These are phyloP conservation scores for Synaphobranchus kaupii DNA, from an alignment of 2,797 vertebrate genomes.

Conservation along the genomic window DNA sequence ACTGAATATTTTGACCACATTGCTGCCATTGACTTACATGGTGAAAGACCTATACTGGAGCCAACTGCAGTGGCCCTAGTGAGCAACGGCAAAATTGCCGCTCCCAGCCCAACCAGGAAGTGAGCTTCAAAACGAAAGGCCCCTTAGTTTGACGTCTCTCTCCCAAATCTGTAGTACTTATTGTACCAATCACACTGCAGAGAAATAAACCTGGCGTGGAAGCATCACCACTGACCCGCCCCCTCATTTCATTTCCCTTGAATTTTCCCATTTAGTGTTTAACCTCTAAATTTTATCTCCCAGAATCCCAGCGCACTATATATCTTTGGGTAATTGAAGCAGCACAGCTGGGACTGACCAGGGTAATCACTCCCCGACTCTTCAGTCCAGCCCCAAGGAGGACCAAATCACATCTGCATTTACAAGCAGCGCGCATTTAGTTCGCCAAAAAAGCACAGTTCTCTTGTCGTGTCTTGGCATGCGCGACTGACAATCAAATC, in stretches of 20 bases:
- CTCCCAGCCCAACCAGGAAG: no score
- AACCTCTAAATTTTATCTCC: constrained; percentile 66
- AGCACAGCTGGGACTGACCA: constrained; percentile 71
- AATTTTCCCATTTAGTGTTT: constrained; percentile 48
- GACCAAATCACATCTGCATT: constrained; percentile 78
- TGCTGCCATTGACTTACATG: no score
- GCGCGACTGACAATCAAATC: constrained; percentile 66
- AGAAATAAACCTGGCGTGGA: neutral
- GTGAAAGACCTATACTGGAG: no score
- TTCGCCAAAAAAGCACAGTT: constrained; percentile 77
- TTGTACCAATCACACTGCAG: neutral
- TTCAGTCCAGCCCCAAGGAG: constrained; percentile 63
- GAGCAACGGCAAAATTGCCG: no score
- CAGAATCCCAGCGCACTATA: constrained; percentile 48
- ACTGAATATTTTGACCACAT: no score
- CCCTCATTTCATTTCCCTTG: constrained; percentile 36
- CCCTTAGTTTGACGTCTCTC: neutral
- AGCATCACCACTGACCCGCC: neutral
- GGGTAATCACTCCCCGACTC: constrained; percentile 70
- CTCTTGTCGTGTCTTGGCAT: constrained; percentile 65
- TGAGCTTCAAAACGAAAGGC: no score
- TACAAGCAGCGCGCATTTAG: constrained; percentile 69
- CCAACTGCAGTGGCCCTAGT: no score
- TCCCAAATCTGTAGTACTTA: neutral
- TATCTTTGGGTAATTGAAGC: constrained; percentile 76